Base-by-base conservation (phyloP, 2,113 vertebrate genomes). In the Hypocryptadius cinnamomeus region DNA sequence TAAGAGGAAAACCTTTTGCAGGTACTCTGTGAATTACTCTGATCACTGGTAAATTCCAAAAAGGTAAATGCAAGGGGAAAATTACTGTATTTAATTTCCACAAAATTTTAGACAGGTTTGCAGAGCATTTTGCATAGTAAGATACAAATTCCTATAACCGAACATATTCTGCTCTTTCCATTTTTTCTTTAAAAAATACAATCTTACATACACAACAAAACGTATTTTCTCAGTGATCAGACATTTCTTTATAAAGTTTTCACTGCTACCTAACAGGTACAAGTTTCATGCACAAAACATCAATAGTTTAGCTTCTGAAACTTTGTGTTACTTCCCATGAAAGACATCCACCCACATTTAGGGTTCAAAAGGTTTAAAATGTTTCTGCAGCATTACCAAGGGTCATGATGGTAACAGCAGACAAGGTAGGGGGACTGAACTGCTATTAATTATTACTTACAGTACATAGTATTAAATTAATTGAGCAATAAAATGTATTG, bases 401-500 rank as follows among this genome's bases (percentile, higher is more conserved):
- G 73, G 65, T 94, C 87, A 84, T 1, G 6, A 39, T n/a, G 57
- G 57, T 31, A 84, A 72, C 11, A 17, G 50, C 63, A 65, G 61
- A 24, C 70, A 92, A 90, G 70, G 73, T 37, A 76, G 30, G 33
- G 72, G 92, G 84, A 86, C 31, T 64, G 39, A 23, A 65, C 33
- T 81, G 73, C 69, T 45, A 93, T 91, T 81, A 81, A 92, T 90
- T 94, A 84, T 84, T 87, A 73, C 87, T 90, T 84, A 93, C 47
- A 56, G 22, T 61, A 84, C 22, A 72, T 18, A 72, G 65, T 35
- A 48, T 45, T 64, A 86, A 96, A 95, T 81, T 94, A 86, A 90
- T 78, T 79, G 59, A 45, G 63, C 47, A 90, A 85, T 91, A 95
- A 94, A 93, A 95, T 42, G 68, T 83, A 83, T 61, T 50, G 35